Conservation (phyloP, 1,140 invertebrate genomes). For the Rhopalosiphum maidis region DNA sequence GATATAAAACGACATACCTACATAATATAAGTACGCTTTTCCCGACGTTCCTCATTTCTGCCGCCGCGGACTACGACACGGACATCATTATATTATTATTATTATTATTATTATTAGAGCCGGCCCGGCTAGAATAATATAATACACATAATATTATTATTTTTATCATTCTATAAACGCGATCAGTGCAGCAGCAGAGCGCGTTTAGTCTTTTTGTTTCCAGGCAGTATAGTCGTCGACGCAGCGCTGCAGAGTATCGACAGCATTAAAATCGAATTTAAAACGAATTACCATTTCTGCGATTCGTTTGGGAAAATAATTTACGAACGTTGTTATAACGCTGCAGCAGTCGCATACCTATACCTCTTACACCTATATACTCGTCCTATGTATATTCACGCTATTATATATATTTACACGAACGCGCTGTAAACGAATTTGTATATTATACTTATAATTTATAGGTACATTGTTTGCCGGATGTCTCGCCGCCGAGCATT, state of each 20-base stretch:
- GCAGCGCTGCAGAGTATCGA: background rate
- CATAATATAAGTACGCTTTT: background rate
- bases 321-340: background rate
- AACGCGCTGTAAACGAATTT: background rate
- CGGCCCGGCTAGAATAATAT: background rate
- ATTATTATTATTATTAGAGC: background rate
- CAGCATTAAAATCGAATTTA: conserved; percentile 55
- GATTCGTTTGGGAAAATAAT: conserved; percentile 33
- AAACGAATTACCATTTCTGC: conserved; percentile 32
- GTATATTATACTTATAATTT: background rate
- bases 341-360: background rate
- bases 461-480: background rate
- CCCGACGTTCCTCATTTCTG: background rate
- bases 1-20: background rate
- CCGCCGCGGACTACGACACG: background rate
- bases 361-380: background rate
- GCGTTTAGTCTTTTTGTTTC: background rate
- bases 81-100: background rate
- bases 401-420: conserved; percentile 10
- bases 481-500: background rate
- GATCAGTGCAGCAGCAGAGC: background rate
- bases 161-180: background rate
- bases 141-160: background rate
- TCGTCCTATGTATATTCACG: background rate
- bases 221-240: background rate